Conservation (phyloP, 2,888 invertebrate genomes). For the Malthinus seriepunctatus region DNA sequence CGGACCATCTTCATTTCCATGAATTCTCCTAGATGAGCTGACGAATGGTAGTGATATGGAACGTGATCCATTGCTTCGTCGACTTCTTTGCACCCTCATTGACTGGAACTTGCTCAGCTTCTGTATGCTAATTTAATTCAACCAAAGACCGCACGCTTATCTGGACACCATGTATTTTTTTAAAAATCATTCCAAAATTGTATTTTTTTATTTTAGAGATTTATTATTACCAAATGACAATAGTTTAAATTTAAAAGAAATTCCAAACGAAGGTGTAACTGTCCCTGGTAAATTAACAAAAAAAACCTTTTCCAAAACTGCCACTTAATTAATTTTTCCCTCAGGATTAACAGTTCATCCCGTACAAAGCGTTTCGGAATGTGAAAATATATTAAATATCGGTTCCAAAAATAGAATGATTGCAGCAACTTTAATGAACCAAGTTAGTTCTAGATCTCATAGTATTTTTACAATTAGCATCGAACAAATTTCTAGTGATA, state of each 20-base stretch:
- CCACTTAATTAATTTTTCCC: background rate
- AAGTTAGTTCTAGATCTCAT: constrained; percentile 83
- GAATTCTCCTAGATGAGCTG: too few species aligned
- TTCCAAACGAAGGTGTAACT: constrained; percentile 58
- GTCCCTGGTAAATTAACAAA: constrained; percentile 51
- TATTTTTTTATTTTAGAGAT: constrained; percentile 42
- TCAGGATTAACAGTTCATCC: constrained; percentile 71
- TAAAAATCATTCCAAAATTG: too few species aligned
- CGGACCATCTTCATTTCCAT: too few species aligned
- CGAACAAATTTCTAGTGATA: constrained; percentile 71
- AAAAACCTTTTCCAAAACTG: background rate
- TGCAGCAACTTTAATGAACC: constrained; percentile 88
- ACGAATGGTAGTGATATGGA: too few species aligned
- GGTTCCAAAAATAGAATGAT: constrained; percentile 82
- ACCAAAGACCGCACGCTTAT: too few species aligned
- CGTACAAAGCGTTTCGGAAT: constrained; percentile 78
- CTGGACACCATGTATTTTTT: too few species aligned
- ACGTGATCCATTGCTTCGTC: too few species aligned
- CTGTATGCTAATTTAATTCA: too few species aligned
- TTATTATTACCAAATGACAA: constrained; percentile 42
- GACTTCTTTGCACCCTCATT: background rate
- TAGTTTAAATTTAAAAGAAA: constrained; percentile 57
- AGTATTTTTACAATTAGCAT: constrained; percentile 85
- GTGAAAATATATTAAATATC: constrained; percentile 71
- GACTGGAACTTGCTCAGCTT: background rate